Evolutionary conservation across 2,797 vertebrate genomes (phyloP).

Genomic region (Limnodromus scolopaceus): DNA sequence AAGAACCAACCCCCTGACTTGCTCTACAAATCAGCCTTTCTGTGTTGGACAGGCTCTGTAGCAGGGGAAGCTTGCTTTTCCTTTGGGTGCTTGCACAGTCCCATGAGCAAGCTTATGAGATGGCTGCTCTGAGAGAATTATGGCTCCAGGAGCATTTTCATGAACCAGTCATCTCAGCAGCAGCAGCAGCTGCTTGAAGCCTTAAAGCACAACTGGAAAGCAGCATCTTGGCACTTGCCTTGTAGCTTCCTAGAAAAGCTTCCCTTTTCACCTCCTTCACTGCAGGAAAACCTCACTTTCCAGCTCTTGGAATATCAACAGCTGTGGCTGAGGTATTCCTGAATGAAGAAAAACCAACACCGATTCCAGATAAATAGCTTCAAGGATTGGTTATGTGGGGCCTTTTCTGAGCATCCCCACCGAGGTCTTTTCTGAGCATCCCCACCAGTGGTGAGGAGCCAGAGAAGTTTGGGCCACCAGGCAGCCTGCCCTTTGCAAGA

Average conservation of each 20-base stretch:
- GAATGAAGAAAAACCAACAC: neutral
- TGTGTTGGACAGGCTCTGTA: neutral
- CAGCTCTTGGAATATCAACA: neutral
- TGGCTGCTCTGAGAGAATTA: neutral
- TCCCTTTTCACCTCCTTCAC: neutral
- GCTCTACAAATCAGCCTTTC: neutral
- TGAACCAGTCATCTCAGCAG: neutral
- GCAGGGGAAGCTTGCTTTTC: neutral
- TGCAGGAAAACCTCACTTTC: neutral
- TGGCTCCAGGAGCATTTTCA: neutral
- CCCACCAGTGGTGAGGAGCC: neutral
- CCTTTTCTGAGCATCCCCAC: neutral
- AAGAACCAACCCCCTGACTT: neutral
- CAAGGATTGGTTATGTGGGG: accelerated
- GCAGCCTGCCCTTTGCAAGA: neutral
- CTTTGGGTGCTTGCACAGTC: neutral
- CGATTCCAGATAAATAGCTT: neutral
- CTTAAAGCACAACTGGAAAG: neutral
- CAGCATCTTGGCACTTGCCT: neutral
- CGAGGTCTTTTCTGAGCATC: neutral
- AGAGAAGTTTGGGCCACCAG: neutral
- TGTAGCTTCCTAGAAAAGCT: neutral
- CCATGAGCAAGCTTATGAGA: neutral
- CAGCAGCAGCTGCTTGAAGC: neutral
- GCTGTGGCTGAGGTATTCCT: neutral